These are phyloP conservation scores for Smittia sp. DNA, from an alignment of 2,888 invertebrate genomes.

Conservation along the genomic window DNA sequence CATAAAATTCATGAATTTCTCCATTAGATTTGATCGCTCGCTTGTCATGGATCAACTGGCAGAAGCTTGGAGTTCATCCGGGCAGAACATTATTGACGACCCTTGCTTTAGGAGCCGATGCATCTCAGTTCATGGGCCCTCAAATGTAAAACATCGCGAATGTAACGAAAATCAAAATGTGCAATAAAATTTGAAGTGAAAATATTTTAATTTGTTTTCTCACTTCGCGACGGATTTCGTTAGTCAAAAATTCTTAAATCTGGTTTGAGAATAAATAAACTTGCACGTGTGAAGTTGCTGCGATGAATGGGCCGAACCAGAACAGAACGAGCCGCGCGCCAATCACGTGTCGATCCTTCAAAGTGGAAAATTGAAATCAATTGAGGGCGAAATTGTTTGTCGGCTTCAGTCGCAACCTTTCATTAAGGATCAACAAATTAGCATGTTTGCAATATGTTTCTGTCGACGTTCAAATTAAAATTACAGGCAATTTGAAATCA, in stretches of 20 bases:
- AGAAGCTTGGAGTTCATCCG: constrained; percentile 92
- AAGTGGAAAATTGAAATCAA: constrained; percentile 37
- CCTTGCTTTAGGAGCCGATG: not conserved
- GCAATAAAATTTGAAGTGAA: constrained; percentile 22
- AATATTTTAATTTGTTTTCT: constrained; percentile 11
- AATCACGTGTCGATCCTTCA: constrained; percentile 34
- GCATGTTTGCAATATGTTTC: not conserved
- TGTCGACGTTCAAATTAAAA: no score
- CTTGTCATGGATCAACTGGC: constrained; percentile 99
- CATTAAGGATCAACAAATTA: constrained; percentile 10
- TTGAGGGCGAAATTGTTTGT: constrained; percentile 30
- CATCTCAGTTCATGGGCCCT: constrained; percentile 7
- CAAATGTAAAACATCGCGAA: constrained; percentile 18
- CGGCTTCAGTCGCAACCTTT: not conserved
- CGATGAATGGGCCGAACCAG: constrained; percentile 13
- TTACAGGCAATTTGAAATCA: no score
- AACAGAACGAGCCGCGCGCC: constrained; percentile 19
- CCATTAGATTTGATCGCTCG: constrained; percentile 87
- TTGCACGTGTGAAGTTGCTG: constrained; percentile 15
- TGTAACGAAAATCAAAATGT: not conserved
- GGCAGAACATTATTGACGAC: constrained; percentile 80
- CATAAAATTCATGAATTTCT: constrained; percentile 16
- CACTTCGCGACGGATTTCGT: not conserved
- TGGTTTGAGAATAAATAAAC: not conserved
- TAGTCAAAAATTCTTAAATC: not conserved